A percentile compares a stretch with the other conserved stretches of the same genome.
Conservation (phyloP, 1,140 invertebrate species). For the Drosophila guanche region DNA sequence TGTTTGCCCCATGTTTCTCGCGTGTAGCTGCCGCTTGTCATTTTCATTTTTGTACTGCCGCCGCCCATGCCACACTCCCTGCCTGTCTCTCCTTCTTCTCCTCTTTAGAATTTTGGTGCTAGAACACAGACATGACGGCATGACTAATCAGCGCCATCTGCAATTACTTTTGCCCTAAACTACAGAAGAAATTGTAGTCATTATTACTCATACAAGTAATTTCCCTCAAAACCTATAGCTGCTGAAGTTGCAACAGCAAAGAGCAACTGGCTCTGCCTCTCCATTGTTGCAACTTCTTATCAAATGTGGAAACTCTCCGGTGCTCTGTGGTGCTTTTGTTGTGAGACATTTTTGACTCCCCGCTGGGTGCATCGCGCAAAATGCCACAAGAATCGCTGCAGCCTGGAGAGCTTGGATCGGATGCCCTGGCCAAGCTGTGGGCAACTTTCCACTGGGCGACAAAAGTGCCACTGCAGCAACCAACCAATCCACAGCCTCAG, state of each 20-base stretch:
- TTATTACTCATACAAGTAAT: constrained; percentile 47
- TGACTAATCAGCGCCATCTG: constrained; percentile 66
- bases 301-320: constrained; percentile 4
- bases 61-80: background rate
- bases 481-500: background rate
- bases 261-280: constrained; percentile 2
- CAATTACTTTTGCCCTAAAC: constrained; percentile 58
- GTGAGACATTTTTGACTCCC: constrained; percentile 67
- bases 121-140: constrained; percentile 50
- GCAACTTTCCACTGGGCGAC: constrained; percentile 1
- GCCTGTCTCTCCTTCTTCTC: background rate
- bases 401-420: constrained; percentile 5
- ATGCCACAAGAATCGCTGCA: constrained; percentile 65
- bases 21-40: constrained; percentile 59
- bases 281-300: constrained; percentile 69
- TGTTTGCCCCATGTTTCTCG: constrained; percentile 66
- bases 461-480: constrained; percentile 31
- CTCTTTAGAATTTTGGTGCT: background rate
- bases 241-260: constrained; percentile 20
- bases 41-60: constrained; percentile 56
- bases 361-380: constrained; percentile 65
- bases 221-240: constrained; percentile 36
- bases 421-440: constrained; percentile 34
- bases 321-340: constrained; percentile 48
- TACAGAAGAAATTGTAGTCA: too few relatives aligned